phyloP scores from a whole-genome alignment of 2,113 vertebrate genomes.

The Accipiter cooperii region DNA sequence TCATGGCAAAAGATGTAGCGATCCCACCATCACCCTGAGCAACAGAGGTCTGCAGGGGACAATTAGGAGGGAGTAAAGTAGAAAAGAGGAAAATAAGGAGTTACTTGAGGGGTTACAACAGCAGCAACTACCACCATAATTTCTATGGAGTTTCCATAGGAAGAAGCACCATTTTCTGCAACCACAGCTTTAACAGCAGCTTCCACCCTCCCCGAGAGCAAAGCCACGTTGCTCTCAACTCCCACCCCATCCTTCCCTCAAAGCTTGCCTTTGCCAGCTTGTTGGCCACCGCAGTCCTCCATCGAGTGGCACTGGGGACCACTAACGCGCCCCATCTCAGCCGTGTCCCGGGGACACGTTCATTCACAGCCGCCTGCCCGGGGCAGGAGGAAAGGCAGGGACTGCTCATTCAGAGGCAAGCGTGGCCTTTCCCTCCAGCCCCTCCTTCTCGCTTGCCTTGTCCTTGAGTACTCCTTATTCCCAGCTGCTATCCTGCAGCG shows the following conservation, averaged over 20 bases:
- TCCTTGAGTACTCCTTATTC: conserved; percentile 14
- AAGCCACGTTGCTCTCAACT: fast-evolving
- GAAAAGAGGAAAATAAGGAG: not conserved
- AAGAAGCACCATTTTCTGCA: not conserved
- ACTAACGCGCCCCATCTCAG: not conserved
- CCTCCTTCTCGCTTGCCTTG: not conserved
- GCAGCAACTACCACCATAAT: not conserved
- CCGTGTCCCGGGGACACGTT: fast-evolving
- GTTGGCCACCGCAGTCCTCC: not conserved
- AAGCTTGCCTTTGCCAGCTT: not conserved
- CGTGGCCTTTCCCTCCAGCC: not conserved
- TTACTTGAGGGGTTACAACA: not conserved
- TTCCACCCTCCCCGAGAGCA: not conserved
- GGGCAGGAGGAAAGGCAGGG: not conserved
- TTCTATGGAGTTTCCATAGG: not conserved
- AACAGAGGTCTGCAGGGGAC: not conserved
- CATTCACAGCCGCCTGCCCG: not conserved
- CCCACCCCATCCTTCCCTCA: not conserved
- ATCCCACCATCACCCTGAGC: not conserved
- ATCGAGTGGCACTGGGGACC: not conserved
- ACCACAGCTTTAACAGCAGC: not conserved
- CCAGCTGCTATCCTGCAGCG: conserved; percentile 53
- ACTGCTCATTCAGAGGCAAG: not conserved
- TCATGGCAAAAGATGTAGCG: fast-evolving
- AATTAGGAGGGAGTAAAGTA: not conserved